phyloP scores from a whole-genome alignment of 2,113 vertebrate genomes.

The Parotia lawesii region DNA sequence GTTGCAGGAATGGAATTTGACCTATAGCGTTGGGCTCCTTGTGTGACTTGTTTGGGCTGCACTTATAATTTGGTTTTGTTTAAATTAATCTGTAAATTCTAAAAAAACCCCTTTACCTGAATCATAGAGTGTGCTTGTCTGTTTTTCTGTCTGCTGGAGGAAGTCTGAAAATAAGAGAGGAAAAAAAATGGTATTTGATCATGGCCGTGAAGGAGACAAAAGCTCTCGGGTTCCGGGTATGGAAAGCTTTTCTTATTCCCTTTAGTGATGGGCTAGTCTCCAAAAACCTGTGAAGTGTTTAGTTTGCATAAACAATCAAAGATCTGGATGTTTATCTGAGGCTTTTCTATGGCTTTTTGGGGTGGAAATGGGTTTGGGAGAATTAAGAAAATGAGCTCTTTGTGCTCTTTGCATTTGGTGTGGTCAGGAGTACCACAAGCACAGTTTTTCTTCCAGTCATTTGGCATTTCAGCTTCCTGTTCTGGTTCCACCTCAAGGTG shows the following conservation, averaged over 20 bases:
- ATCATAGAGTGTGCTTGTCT: neutral
- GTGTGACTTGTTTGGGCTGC: constrained; percentile 13
- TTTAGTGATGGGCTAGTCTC: constrained; percentile 40
- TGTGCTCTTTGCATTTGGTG: constrained; percentile 41
- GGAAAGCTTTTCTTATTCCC: constrained; percentile 25
- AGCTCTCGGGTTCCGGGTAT: neutral
- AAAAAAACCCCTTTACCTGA: neutral
- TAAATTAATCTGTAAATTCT: constrained; percentile 26
- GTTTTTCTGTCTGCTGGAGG: neutral
- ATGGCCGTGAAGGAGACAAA: neutral
- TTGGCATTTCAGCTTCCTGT: constrained; percentile 25
- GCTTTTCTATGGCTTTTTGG: neutral
- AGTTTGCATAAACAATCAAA: constrained; percentile 50
- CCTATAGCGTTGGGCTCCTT: neutral
- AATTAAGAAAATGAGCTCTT: constrained; percentile 27
- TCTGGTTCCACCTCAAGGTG: neutral
- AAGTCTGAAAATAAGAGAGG: constrained; percentile 11
- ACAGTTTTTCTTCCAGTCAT: neutral
- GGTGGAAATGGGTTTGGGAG: constrained; percentile 31
- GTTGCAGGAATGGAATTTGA: constrained; percentile 48
- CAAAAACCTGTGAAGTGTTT: constrained; percentile 58
- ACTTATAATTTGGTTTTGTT: neutral
- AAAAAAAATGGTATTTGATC: neutral
- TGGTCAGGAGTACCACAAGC: constrained; percentile 12
- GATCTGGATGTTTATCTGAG: constrained; percentile 56